A percentile compares a stretch with the other conserved stretches of the same genome.
phyloP scores from a whole-genome alignment of 2,113 vertebrate genomes.

The Clarias batrachus region DNA sequence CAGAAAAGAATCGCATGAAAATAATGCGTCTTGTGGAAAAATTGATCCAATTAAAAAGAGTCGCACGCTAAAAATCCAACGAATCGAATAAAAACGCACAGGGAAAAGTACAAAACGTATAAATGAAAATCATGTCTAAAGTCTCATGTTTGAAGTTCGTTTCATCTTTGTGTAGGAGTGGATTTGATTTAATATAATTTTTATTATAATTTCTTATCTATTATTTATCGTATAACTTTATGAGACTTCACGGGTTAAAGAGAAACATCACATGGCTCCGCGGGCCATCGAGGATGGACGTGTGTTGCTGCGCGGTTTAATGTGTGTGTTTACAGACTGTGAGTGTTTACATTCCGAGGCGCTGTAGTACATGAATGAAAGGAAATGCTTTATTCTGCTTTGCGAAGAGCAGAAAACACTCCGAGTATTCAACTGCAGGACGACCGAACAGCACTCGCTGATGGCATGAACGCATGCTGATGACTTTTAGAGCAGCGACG shows the following conservation, averaged over 20 bases:
- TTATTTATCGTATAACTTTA: neutral
- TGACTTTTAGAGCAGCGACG: constrained; percentile 3
- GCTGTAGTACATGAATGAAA: constrained; percentile 73
- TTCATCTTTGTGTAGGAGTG: neutral
- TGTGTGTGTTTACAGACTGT: constrained; percentile 72
- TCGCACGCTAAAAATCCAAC: neutral
- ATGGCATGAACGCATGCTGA: neutral
- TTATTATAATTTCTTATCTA: neutral
- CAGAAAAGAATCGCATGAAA: neutral
- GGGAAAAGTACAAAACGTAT: neutral
- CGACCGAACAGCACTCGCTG: neutral
- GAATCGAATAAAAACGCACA: neutral
- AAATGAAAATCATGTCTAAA: neutral
- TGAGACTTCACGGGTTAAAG: constrained; percentile 50
- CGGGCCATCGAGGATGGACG: constrained; percentile 61
- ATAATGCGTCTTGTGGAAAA: neutral
- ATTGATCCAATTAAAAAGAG: no score
- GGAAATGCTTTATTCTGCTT: constrained; percentile 68
- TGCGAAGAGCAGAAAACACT: constrained; percentile 42
- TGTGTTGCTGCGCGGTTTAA: constrained; percentile 62
- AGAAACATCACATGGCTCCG: constrained; percentile 66
- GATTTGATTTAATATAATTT: neutral
- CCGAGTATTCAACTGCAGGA: neutral
- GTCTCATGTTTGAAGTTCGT: neutral
- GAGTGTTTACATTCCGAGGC: constrained; percentile 79